These are phyloP conservation scores for Athetis lepigone DNA, from an alignment of 2,888 invertebrate genomes.

Conservation along the genomic window DNA sequence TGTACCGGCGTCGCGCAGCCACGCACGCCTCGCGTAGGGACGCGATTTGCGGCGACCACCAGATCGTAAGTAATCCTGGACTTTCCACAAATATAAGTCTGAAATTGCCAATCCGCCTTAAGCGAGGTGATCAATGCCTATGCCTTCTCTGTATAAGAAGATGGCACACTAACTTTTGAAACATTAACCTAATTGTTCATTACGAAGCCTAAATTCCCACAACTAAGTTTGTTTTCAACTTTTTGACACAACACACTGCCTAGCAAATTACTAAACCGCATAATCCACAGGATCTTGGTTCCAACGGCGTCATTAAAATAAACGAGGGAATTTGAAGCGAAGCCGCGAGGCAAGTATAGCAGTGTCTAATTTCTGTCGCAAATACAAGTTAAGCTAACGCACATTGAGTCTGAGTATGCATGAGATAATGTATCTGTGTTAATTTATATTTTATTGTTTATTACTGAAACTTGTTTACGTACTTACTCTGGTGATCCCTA, in stretches of 20 bases:
- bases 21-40: no score
- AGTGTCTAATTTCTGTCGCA: conserved; percentile 47
- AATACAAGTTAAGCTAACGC: conserved; percentile 43
- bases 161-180: conserved; percentile 14
- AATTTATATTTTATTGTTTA: not conserved
- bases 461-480: no score
- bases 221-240: conserved; percentile 44
- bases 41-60: no score
- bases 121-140: no score
- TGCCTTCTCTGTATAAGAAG: no score
- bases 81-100: no score
- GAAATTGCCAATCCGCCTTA: no score
- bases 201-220: conserved; percentile 13
- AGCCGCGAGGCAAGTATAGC: conserved; percentile 42
- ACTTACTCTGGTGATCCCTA: no score
- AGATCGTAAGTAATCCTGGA: no score
- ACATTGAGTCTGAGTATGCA: conserved; percentile 27
- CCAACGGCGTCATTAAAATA: conserved; percentile 61
- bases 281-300: conserved; percentile 55
- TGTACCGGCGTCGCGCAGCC: no score
- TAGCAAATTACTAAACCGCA: conserved; percentile 44
- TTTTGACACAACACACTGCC: conserved; percentile 48
- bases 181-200: conserved; percentile 22
- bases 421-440: conserved; percentile 18
- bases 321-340: conserved; percentile 55